Evolutionary conservation across 2,797 vertebrate species (phyloP).

Genomic region (Astyanax mexicanus): DNA sequence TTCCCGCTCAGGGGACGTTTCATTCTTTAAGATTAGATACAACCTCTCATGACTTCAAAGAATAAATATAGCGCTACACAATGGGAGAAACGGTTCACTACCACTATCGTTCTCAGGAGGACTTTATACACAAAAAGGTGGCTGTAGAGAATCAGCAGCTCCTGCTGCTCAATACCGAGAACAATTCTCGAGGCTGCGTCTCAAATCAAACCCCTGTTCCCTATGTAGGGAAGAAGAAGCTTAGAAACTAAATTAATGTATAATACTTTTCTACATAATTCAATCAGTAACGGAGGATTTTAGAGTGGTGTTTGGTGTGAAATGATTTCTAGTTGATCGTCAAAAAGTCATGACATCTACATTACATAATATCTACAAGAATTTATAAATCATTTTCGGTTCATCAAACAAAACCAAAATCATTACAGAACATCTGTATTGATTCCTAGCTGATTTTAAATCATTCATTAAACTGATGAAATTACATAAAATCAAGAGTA

Average conservation of each 20-base stretch:
- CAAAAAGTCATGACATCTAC: too few relatives aligned
- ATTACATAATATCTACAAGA: too few relatives aligned
- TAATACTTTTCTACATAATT: too few relatives aligned
- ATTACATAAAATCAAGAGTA: too few relatives aligned
- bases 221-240: not conserved
- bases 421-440: too few relatives aligned
- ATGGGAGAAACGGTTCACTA: constrained; percentile 51
- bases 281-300: too few relatives aligned
- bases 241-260: not conserved
- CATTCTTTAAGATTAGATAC: constrained; percentile 47
- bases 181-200: not conserved
- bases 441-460: too few relatives aligned
- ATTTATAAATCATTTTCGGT: too few relatives aligned
- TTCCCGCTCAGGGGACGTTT: constrained; percentile 33
- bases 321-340: too few relatives aligned
- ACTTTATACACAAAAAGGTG: constrained; percentile 48
- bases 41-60: constrained; percentile 43
- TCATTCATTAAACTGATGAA: too few relatives aligned
- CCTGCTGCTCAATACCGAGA: constrained; percentile 14
- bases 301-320: too few relatives aligned
- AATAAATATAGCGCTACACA: constrained; percentile 53
- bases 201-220: not conserved
- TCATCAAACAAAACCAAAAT: too few relatives aligned
- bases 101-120: constrained; percentile 47
- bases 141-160: constrained; percentile 22